phyloP scores from a whole-genome alignment of 1,140 invertebrate genomes.

The Drosophila albomicans region DNA sequence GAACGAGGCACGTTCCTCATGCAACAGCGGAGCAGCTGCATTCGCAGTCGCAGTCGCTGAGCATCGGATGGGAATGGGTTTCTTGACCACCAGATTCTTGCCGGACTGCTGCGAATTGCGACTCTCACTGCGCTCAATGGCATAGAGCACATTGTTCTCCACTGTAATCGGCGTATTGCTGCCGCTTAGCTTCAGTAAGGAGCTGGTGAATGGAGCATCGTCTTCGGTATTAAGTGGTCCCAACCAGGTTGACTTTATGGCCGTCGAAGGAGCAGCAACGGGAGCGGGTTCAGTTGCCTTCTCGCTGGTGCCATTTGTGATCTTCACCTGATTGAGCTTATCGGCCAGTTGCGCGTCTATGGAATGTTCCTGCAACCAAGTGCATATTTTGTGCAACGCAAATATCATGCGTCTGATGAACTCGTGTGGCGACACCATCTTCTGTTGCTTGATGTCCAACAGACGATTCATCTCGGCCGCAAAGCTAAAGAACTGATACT shows the following conservation, averaged over 20 bases:
- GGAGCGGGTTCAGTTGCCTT: slow-evolving; percentile 11
- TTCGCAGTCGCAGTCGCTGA: background rate
- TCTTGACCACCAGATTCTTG: slow-evolving; percentile 51
- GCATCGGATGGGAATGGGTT: slow-evolving; percentile 68
- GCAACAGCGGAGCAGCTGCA: slow-evolving; percentile 13
- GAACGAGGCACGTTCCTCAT: slow-evolving; percentile 63
- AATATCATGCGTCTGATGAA: slow-evolving; percentile 82
- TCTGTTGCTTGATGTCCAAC: slow-evolving; percentile 66
- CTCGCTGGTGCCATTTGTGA: slow-evolving; percentile 45
- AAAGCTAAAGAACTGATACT: slow-evolving; percentile 70
- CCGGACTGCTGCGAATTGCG: slow-evolving; percentile 53
- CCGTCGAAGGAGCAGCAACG: background rate
- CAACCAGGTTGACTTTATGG: background rate
- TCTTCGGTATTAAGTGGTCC: background rate
- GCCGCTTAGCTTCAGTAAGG: slow-evolving; percentile 36
- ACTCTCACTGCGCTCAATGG: slow-evolving; percentile 74
- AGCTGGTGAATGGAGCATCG: background rate
- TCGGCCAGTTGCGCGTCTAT: slow-evolving; percentile 55
- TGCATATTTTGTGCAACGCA: slow-evolving; percentile 73
- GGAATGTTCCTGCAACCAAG: slow-evolving; percentile 77
- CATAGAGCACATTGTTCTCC: slow-evolving; percentile 76
- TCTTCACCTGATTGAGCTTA: slow-evolving; percentile 63
- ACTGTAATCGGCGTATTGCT: slow-evolving; percentile 66
- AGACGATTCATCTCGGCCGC: slow-evolving; percentile 64
- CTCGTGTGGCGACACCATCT: slow-evolving; percentile 80